Evolutionary conservation across 2,797 vertebrate species (phyloP).

Genomic region (Glossophaga mutica): DNA sequence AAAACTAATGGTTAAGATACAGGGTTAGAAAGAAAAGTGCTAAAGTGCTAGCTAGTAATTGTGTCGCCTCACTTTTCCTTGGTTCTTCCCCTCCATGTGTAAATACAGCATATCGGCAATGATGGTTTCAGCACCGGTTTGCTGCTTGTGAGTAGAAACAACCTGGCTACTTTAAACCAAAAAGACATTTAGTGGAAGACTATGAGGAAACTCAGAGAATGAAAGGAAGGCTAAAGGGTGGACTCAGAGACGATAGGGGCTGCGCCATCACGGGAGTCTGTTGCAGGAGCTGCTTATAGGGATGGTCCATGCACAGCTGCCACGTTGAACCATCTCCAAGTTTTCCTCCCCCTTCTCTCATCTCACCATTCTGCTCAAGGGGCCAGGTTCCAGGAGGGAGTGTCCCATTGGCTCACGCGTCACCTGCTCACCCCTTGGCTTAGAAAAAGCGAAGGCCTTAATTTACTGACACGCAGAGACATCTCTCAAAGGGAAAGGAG

Average conservation of each 20-base stretch:
- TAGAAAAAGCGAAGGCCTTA: not conserved
- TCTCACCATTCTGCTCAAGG: not conserved
- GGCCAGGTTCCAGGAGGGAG: not conserved
- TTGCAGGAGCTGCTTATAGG: not conserved
- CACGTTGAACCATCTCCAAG: not conserved
- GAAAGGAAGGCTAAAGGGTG: not conserved
- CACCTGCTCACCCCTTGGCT: not conserved
- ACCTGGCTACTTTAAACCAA: not conserved
- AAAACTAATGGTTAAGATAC: not conserved
- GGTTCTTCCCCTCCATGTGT: not conserved
- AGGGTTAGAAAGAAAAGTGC: not conserved
- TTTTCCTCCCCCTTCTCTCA: not conserved
- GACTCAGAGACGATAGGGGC: not conserved
- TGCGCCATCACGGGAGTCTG: accelerated
- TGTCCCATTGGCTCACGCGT: not conserved
- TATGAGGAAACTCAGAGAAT: not conserved
- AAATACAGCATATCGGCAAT: not conserved
- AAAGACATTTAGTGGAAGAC: not conserved
- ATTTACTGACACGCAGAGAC: not conserved
- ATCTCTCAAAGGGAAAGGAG: not conserved
- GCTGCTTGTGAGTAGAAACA: not conserved
- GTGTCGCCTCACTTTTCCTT: not conserved
- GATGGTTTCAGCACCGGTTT: not conserved
- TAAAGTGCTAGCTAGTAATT: not conserved
- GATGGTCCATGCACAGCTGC: too few species aligned